Conservation (phyloP, 1,140 invertebrate genomes). For the Lycorma delicatula region DNA sequence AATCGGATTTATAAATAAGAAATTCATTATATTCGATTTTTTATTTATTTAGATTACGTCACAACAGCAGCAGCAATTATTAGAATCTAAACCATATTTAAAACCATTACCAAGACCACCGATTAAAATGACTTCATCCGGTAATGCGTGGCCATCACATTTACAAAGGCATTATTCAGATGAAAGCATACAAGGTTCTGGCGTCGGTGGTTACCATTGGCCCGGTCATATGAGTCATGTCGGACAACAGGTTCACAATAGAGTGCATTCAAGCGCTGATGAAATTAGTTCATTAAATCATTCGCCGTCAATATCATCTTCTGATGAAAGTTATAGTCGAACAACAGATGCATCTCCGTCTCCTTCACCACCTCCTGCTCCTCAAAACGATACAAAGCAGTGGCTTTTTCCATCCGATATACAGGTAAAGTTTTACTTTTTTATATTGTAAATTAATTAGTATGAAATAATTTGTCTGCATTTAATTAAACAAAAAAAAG, state of each 20-base stretch:
- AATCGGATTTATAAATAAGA: no score
- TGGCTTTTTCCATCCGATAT: slow-evolving; percentile 53
- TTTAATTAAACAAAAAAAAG: neutral
- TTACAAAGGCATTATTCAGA: slow-evolving; percentile 50
- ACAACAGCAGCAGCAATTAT: slow-evolving; percentile 9
- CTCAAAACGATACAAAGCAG: slow-evolving; percentile 35
- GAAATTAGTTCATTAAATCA: slow-evolving; percentile 69
- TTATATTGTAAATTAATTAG: neutral
- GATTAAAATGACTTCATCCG: slow-evolving; percentile 28
- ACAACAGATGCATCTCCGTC: slow-evolving; percentile 59
- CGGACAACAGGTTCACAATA: slow-evolving; percentile 22
- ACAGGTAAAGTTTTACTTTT: slow-evolving; percentile 37
- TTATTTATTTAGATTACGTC: no score
- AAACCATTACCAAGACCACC: slow-evolving; percentile 48
- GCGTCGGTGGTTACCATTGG: no score
- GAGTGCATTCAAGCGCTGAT: slow-evolving; percentile 68
- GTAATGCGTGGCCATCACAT: slow-evolving; percentile 26
- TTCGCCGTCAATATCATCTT: slow-evolving; percentile 67
- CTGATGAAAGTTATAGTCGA: slow-evolving; percentile 68
- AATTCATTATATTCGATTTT: no score
- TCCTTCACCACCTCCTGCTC: slow-evolving; percentile 42
- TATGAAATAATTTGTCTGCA: neutral
- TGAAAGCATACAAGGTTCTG: slow-evolving; percentile 45
- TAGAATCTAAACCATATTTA: slow-evolving; percentile 39
- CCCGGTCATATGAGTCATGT: neutral